A percentile compares a stretch with the other conserved stretches of the same genome.
These are phyloP conservation scores for Pseudoatta argentina DNA, from an alignment of 1,140 invertebrate species.

Conservation along the genomic window DNA sequence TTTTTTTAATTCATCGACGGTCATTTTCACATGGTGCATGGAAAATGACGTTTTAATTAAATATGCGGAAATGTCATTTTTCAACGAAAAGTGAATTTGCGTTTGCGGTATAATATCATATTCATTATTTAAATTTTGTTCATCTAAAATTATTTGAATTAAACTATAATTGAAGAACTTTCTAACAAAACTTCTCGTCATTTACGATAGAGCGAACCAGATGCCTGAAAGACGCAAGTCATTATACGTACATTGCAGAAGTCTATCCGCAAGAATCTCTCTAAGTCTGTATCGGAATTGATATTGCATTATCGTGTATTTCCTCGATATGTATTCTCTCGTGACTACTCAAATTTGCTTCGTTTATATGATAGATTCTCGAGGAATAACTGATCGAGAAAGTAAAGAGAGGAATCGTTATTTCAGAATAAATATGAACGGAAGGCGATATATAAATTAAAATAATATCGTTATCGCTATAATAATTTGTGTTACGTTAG, in stretches of 20 bases:
- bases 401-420: slow-evolving; percentile 14
- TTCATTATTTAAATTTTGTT: slow-evolving; percentile 2
- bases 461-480: slow-evolving; percentile 47
- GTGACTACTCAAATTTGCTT: slow-evolving; percentile 19
- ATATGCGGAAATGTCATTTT: slow-evolving; percentile 31
- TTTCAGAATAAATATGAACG: slow-evolving; percentile 55
- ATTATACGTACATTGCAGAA: background rate
- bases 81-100: background rate
- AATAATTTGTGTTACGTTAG: slow-evolving; percentile 31
- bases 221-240: background rate
- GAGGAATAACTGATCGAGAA: background rate
- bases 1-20: background rate
- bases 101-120: background rate
- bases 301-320: slow-evolving; percentile 34
- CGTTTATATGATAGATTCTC: background rate
- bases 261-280: background rate
- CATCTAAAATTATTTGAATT: background rate
- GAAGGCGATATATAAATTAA: slow-evolving; percentile 52
- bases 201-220: background rate
- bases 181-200: background rate
- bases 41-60: slow-evolving; percentile 50
- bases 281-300: background rate
- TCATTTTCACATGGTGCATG: slow-evolving; percentile 29
- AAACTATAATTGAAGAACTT: background rate
- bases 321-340: too few species aligned